phyloP scores from a whole-genome alignment of 2,113 vertebrate genomes.

The Brachyistius frenatus region DNA sequence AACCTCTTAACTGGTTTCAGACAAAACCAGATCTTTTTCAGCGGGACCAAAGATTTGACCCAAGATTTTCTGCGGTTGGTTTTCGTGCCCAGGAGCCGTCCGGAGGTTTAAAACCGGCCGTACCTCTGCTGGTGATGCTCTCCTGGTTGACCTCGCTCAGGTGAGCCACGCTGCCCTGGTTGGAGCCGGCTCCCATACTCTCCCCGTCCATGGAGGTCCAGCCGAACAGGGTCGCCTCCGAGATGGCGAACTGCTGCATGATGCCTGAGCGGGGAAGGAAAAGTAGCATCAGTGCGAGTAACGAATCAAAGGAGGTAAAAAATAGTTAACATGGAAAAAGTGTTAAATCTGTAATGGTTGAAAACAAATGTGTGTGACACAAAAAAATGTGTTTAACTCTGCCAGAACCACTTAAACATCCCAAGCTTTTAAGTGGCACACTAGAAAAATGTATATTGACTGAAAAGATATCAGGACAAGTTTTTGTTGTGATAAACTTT shows the following conservation, averaged over 20 bases:
- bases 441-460: too few relatives aligned
- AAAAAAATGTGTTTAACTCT: too few relatives aligned
- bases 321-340: not conserved
- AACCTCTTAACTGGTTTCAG: too few relatives aligned
- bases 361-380: not conserved
- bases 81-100: too few relatives aligned
- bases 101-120: too few relatives aligned
- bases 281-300: not conserved
- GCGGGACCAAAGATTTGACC: too few relatives aligned
- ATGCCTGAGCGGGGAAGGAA: conserved; percentile 83
- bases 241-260: conserved; percentile 98
- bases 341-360: not conserved
- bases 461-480: too few relatives aligned
- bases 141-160: conserved; percentile 97
- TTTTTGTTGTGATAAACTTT: not conserved
- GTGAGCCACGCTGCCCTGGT: conserved; percentile 92
- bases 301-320: too few relatives aligned
- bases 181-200: conserved; percentile 92
- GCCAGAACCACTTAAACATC: too few relatives aligned
- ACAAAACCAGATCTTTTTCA: too few relatives aligned
- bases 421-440: too few relatives aligned
- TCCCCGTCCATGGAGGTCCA: conserved; percentile 98
- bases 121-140: conserved; percentile 88
- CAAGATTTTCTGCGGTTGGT: too few relatives aligned
- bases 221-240: conserved; percentile 95